Evolutionary conservation across 2,797 vertebrate genomes (phyloP), one percentile per base, ranked within the genome.

Genomic region (Gambusia yucatana): DNA sequence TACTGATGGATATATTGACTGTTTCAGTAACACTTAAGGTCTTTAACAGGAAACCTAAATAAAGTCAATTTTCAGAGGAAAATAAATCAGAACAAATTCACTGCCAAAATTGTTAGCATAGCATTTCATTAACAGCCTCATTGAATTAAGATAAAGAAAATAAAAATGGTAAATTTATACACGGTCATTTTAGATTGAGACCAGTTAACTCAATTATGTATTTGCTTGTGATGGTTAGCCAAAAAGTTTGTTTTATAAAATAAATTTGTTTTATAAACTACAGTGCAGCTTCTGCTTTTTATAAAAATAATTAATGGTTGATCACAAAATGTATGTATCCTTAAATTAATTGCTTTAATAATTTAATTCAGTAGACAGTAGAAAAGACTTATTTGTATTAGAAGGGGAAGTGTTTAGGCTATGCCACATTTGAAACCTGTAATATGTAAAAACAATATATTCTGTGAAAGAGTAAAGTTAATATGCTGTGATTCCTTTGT

Each of bases 1-100:
- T 14, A 43, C 10, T 10, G 52, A 39, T 61, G 73, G 63, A 20
- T 46, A 76, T 13, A 67, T 65, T 17, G 28, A 77, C 47, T 72
- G 63, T 75, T 81, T 47, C 30, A 48, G 36, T 77, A 85, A 77
- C 48, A 33, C 33, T 33, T 13, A 61, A 61, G 4, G 30, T 30
- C 1, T 33, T 30, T 61, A 13, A 61, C 30, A 30, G 28, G 57
- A 14, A 16, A 59, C n/a, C 28, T 9, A 59, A 30, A n/a, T 55
- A 55, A 65, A 39, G 6, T 25, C 20, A 52, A 25, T 25, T 52
- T 52, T 50, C 20, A 22, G 48, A 50, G 22, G 6, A 8, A 50
- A 50, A 50, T 25, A 52, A 25, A 25, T 52, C 28, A 30, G 14
- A 16, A 17, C 14, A 61, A 61, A 14, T 61, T 14, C 11, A 16